These are phyloP conservation scores for Campoletis sonorensis DNA, from an alignment of 1,140 invertebrate genomes.

Conservation along the genomic window DNA sequence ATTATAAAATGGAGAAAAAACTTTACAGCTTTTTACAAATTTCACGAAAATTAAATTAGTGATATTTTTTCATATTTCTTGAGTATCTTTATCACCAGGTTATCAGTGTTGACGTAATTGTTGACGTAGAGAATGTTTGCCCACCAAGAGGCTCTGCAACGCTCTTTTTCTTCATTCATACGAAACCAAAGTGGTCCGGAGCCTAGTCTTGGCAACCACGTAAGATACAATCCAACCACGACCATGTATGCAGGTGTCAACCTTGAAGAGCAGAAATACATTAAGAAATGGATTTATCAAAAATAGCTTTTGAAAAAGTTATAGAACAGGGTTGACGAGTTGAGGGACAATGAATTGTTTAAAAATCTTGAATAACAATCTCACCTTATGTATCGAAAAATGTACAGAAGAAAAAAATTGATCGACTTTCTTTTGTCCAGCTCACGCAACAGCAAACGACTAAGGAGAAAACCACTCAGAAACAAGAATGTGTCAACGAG, in stretches of 20 bases:
- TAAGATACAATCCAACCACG: constrained; percentile 83
- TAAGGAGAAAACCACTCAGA: constrained; percentile 82
- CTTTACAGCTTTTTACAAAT: neutral
- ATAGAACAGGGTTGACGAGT: too few species aligned
- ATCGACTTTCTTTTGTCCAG: constrained; percentile 82
- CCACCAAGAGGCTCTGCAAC: constrained; percentile 89
- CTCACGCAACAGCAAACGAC: constrained; percentile 81
- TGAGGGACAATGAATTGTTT: too few species aligned
- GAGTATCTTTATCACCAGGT: constrained; percentile 76
- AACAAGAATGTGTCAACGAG: constrained; percentile 85
- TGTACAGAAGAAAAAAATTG: constrained; percentile 80
- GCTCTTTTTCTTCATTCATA: constrained; percentile 79
- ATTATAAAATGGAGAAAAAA: too few species aligned
- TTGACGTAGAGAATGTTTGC: constrained; percentile 90
- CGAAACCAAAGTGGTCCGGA: constrained; percentile 83
- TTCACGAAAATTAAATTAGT: constrained; percentile 1
- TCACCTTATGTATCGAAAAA: constrained; percentile 81
- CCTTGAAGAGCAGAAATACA: constrained; percentile 67
- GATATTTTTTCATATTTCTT: neutral
- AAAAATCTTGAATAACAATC: neutral
- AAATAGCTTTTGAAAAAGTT: constrained; percentile 28
- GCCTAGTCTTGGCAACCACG: constrained; percentile 81
- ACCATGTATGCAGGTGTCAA: constrained; percentile 84
- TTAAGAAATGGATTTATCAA: neutral
- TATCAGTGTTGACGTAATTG: constrained; percentile 85